Evolutionary conservation across 2,888 invertebrate species (phyloP).

Genomic region (Leptinotarsa tumamoca): DNA sequence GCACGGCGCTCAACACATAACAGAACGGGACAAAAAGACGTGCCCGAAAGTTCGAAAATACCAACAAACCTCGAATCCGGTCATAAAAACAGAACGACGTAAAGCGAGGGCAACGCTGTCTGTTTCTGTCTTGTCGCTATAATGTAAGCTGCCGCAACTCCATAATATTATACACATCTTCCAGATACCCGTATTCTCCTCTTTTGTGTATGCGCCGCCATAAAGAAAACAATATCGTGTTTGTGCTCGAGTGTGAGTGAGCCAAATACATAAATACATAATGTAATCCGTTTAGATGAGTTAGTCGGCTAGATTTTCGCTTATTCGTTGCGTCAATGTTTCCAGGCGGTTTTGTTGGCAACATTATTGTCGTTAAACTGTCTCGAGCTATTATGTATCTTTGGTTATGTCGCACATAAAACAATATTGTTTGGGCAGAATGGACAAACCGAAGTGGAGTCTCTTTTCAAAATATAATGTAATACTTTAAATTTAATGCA

Average conservation of each 20-base stretch:
- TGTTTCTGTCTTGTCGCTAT: background rate
- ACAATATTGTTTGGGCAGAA: too few species aligned
- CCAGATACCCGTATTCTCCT: background rate
- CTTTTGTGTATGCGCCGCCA: background rate
- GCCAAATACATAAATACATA: slow-evolving; percentile 23
- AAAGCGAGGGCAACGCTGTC: background rate
- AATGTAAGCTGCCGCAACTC: background rate
- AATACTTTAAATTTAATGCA: too few species aligned
- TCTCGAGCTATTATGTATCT: background rate
- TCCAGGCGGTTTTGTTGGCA: slow-evolving; percentile 6
- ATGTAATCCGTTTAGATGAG: slow-evolving; percentile 19
- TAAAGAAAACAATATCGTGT: slow-evolving; percentile 14
- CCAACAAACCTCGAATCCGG: background rate
- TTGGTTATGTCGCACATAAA: background rate
- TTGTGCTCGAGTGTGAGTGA: slow-evolving; percentile 5
- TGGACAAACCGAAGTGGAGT: too few species aligned
- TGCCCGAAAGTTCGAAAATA: background rate
- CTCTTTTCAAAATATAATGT: too few species aligned
- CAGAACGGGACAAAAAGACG: background rate
- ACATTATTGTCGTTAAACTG: background rate
- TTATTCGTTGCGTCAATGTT: slow-evolving; percentile 28
- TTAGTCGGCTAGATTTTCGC: slow-evolving; percentile 15
- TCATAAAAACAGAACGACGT: background rate
- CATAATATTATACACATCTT: slow-evolving; percentile 6
- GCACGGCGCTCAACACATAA: background rate